Evolutionary conservation across 2,797 vertebrate species (phyloP).

Genomic region (Rhinogobio ventralis): DNA sequence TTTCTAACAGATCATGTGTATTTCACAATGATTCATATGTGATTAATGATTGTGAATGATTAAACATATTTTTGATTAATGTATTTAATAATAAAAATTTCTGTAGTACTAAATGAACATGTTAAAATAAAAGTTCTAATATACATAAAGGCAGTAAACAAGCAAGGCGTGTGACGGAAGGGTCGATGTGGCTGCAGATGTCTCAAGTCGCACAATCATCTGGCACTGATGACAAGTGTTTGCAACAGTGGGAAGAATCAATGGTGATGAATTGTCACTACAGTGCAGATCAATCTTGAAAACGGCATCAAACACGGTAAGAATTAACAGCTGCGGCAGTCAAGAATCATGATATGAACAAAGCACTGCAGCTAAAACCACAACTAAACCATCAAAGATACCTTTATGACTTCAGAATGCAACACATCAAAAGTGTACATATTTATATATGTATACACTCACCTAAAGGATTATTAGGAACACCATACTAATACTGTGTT

Average conservation of each 20-base stretch:
- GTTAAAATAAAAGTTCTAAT: neutral
- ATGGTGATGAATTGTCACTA: slow-evolving; percentile 50
- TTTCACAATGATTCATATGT: too few relatives aligned
- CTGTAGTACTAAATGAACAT: neutral
- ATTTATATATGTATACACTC: too few relatives aligned
- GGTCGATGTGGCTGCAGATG: neutral
- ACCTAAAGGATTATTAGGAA: too few relatives aligned
- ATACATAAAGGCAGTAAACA: neutral
- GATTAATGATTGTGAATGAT: too few relatives aligned
- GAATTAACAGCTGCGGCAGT: neutral
- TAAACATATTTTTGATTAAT: too few relatives aligned
- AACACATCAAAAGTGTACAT: too few relatives aligned
- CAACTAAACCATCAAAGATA: neutral
- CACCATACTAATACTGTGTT: too few relatives aligned
- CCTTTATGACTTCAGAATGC: too few relatives aligned
- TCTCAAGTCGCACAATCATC: slow-evolving; percentile 9
- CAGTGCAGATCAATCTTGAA: slow-evolving; percentile 36
- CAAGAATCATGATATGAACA: neutral
- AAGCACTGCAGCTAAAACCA: too few relatives aligned
- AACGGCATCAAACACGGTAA: neutral
- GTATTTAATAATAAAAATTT: too few relatives aligned
- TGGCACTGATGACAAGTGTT: neutral
- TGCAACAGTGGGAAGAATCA: slow-evolving; percentile 34
- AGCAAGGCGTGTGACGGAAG: neutral
- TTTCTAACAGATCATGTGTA: too few relatives aligned